These are phyloP conservation scores for Trachymyrmex cornetzi DNA, from an alignment of 1,140 invertebrate genomes.

Conservation along the genomic window DNA sequence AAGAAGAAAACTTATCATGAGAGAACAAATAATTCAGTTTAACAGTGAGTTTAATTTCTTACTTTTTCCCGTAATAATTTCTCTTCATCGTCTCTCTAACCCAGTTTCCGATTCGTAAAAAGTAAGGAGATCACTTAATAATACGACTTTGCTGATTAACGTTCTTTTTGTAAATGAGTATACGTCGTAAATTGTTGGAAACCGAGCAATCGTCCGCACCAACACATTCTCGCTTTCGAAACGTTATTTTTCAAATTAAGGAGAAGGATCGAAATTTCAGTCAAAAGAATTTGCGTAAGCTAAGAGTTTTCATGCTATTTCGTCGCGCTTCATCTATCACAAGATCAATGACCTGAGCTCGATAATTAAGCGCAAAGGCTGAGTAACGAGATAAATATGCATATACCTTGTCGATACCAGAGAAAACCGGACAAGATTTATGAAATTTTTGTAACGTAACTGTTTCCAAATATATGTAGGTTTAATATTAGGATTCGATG, in stretches of 20 bases:
- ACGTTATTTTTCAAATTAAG: not conserved
- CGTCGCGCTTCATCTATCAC: not conserved
- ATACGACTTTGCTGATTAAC: slow-evolving; percentile 52
- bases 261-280: not conserved
- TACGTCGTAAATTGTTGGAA: slow-evolving; percentile 35
- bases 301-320: not conserved
- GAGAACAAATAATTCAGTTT: slow-evolving; percentile 16
- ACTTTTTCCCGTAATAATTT: not conserved
- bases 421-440: not conserved
- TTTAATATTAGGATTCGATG: not conserved
- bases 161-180: slow-evolving; percentile 36
- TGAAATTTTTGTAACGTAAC: not conserved
- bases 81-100: slow-evolving; percentile 46
- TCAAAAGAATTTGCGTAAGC: not conserved
- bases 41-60: not conserved
- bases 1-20: not conserved
- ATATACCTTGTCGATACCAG: not conserved
- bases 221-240: slow-evolving; percentile 45
- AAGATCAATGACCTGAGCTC: not conserved
- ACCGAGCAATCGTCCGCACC: slow-evolving; percentile 24
- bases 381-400: not conserved
- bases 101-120: slow-evolving; percentile 61
- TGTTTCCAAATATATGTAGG: too few relatives aligned
- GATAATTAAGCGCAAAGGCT: not conserved
- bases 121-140: slow-evolving; percentile 29